Evolutionary conservation across 1,140 invertebrate genomes (phyloP).

Genomic region (Lutraria rhynchaena): DNA sequence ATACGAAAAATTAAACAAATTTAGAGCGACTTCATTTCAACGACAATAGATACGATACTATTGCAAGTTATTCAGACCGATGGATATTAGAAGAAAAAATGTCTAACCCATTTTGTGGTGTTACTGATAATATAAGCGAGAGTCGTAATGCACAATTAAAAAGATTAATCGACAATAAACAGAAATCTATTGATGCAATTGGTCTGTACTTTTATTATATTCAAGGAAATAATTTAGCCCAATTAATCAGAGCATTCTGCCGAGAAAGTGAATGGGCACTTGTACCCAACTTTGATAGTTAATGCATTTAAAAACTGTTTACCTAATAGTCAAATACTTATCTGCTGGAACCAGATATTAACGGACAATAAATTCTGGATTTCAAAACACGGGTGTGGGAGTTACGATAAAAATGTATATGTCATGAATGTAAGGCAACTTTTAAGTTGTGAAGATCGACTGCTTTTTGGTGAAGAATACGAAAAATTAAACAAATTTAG

Average conservation of each 20-base stretch:
- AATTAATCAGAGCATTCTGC: constrained; percentile 6
- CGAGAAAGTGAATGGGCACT: constrained; percentile 31
- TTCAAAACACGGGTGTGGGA: not conserved
- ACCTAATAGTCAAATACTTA: not conserved
- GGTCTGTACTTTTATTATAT: constrained; percentile 22
- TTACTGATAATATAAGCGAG: constrained; percentile 17
- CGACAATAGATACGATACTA: constrained; percentile 17
- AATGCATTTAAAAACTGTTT: constrained; percentile 6
- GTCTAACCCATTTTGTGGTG: not conserved
- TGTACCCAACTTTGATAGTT: not conserved
- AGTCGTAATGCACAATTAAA: constrained; percentile 28
- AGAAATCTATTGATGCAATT: not conserved
- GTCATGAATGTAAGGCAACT: constrained; percentile 1
- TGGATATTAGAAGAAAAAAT: constrained; percentile 19
- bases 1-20: not conserved
- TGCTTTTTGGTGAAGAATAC: not conserved
- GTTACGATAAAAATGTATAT: constrained; percentile 4
- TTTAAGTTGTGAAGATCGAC: not conserved
- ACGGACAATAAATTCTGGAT: constrained; percentile 30
- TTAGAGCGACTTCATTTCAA: constrained; percentile 9
- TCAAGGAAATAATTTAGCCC: not conserved
- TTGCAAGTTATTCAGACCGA: not conserved
- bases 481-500: not conserved
- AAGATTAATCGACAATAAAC: constrained; percentile 20
- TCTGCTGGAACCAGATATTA: constrained; percentile 37